Evolutionary conservation across 2,113 vertebrate genomes (phyloP).

Genomic region (Epinephelus cyanopodus): DNA sequence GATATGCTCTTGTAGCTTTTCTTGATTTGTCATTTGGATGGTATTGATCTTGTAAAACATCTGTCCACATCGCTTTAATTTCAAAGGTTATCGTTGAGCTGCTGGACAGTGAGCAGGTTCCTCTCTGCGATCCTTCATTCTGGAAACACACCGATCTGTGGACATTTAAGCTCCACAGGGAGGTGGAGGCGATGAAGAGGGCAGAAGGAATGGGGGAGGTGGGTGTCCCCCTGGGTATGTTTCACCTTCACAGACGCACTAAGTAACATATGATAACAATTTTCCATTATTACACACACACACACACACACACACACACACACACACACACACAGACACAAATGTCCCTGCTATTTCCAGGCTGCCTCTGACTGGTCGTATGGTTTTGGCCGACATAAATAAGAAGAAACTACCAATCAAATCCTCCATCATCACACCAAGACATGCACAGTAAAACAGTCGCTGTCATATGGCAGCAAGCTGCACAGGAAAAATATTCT

Average conservation of each 20-base stretch:
- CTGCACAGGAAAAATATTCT: conserved; percentile 25
- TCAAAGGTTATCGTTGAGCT: conserved; percentile 27
- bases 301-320: conserved; percentile 17
- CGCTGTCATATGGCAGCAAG: conserved; percentile 41
- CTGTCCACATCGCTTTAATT: conserved; percentile 19
- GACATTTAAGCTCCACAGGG: conserved; percentile 44
- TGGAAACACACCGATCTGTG: conserved; percentile 20
- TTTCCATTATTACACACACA: conserved; percentile 63
- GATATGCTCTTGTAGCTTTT: background rate
- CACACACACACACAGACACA: conserved; percentile 5
- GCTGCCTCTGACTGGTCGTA: conserved; percentile 18
- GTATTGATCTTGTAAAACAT: conserved; percentile 28
- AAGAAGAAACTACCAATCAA: conserved; percentile 46
- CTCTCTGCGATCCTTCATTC: conserved; percentile 42
- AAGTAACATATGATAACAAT: conserved; percentile 73
- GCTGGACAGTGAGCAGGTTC: conserved; percentile 47
- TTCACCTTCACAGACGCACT: conserved; percentile 60
- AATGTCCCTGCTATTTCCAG: conserved; percentile 33
- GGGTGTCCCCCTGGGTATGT: conserved; percentile 19
- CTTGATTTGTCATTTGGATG: background rate
- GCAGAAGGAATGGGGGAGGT: background rate
- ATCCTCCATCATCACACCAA: conserved; percentile 29
- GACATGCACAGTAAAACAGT: conserved; percentile 27
- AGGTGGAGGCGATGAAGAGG: background rate
- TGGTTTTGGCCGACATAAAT: conserved; percentile 20